Evolutionary conservation across 2,797 vertebrate genomes (phyloP).

Genomic region (Rhabdophis nuchalis): DNA sequence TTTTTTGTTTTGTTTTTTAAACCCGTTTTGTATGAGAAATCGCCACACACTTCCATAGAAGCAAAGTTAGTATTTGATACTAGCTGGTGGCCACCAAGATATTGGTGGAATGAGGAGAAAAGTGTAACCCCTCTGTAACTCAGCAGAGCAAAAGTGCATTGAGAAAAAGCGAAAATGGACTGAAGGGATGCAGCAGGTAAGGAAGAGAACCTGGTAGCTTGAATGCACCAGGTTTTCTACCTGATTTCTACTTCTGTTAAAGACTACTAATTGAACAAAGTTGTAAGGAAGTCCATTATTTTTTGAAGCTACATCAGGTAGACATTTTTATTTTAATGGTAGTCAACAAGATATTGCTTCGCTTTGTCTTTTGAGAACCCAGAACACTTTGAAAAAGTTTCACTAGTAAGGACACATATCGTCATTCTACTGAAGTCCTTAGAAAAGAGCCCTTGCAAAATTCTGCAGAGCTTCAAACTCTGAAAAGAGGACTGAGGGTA

Average conservation of each 20-base stretch:
- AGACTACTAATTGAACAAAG: background rate
- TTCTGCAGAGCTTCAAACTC: background rate
- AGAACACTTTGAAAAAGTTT: background rate
- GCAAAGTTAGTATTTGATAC: background rate
- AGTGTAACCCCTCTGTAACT: background rate
- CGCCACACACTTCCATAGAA: background rate
- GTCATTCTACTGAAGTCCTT: background rate
- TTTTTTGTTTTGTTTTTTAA: background rate
- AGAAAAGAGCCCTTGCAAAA: background rate
- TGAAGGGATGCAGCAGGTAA: rapidly evolving
- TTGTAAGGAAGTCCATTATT: background rate
- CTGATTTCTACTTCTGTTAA: background rate
- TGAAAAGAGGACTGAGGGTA: background rate
- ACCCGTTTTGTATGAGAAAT: background rate
- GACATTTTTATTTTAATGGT: background rate
- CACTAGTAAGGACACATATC: background rate
- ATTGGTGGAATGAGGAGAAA: background rate
- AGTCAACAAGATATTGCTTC: background rate
- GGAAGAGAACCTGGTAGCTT: background rate
- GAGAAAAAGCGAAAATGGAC: background rate
- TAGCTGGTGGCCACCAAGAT: background rate
- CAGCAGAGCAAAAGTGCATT: background rate
- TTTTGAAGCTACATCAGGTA: background rate
- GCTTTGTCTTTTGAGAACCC: background rate
- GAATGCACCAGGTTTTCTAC: background rate